Evolutionary conservation across 2,888 invertebrate species (phyloP), one percentile per base, ranked within the genome.

Genomic region (Norana najaformis): DNA sequence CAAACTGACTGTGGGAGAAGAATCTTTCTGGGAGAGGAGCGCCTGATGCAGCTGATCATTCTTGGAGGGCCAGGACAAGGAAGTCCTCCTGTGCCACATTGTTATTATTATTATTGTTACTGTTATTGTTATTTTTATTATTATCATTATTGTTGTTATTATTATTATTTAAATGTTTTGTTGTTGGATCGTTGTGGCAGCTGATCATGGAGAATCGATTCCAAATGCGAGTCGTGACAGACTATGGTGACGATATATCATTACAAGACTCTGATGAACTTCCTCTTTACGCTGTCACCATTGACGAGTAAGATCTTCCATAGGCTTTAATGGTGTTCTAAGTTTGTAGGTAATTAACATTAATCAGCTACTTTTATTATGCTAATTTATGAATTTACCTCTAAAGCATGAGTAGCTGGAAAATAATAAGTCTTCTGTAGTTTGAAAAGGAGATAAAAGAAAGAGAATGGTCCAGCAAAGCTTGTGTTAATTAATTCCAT

Each of bases 211-310:
- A 36, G 34, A 36, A n/a, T 35, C 30, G 23, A 34, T 88, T 88
- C 36, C 34, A 38, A 37, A 88, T 88, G 88, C 39, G 47, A 39
- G 37, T 88, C 30, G 20, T 37, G 30, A 88, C 47, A n/a, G 47
- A 39, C n/a, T 36, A 34, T 88, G 88, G 88, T 35, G 23, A 35
- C 6, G 39, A 47, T 18, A 38, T 39, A 23, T 39, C 34, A 36
- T 23, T 88, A 14, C 34, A n/a, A 18, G 34, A 47, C 20, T 34
- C 39, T 1, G 88, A 88, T 23, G 88, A 88, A 88, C 34, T 38
- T 34, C 88, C 88, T 88, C 39, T 88, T 37, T 88, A 41, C 18
- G 39, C 88, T 34, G 35, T 88, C 88, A 35, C 88, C 37, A 38
- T 88, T 34, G 88, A 88, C 39, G 41, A 88, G 88, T 39, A 37